Percentiles rank a stretch among this genome's conserved stretches.
Conservation (phyloP, 2,113 vertebrate species). For the Tetraodon nigroviridis region DNA sequence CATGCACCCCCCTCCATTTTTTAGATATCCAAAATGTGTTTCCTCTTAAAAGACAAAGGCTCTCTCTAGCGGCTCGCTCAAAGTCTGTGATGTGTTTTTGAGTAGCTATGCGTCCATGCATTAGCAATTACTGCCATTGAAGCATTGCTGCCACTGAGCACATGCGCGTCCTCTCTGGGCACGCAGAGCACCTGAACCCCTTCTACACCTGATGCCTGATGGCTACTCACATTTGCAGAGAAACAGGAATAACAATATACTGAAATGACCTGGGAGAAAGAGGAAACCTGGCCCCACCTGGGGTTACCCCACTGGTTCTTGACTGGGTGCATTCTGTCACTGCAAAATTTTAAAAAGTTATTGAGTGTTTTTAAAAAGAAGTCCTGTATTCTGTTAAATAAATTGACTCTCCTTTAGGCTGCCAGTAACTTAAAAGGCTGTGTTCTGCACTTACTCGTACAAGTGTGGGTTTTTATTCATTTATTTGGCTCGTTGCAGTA, state of each 20-base stretch:
- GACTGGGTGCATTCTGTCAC: slow-evolving; percentile 45
- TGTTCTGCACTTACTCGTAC: slow-evolving; percentile 17
- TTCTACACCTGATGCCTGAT: slow-evolving; percentile 69
- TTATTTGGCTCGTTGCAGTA: background rate
- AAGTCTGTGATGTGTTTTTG: slow-evolving; percentile 37
- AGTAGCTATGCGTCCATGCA: slow-evolving; percentile 6
- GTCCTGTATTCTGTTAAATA: too few relatives aligned
- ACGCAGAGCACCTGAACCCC: slow-evolving; percentile 66
- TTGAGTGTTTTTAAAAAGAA: too few relatives aligned
- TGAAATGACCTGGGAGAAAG: slow-evolving; percentile 20
- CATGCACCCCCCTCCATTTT: background rate
- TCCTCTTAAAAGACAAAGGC: slow-evolving; percentile 38
- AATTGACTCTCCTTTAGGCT: too few relatives aligned
- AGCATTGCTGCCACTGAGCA: slow-evolving; percentile 40
- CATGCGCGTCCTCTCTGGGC: slow-evolving; percentile 48
- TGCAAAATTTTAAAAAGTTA: slow-evolving; percentile 1
- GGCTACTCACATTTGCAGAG: slow-evolving; percentile 12
- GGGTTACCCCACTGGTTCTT: slow-evolving; percentile 35
- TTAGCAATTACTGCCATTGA: slow-evolving; percentile 38
- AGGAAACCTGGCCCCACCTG: slow-evolving; percentile 34
- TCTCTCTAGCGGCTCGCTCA: slow-evolving; percentile 33
- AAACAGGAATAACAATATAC: background rate
- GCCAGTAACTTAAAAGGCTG: background rate
- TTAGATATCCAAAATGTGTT: slow-evolving; percentile 16
- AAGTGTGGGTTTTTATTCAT: slow-evolving; percentile 1